Conservation (phyloP, 2,888 invertebrate species). For the Chrysotoxum bicinctum region DNA sequence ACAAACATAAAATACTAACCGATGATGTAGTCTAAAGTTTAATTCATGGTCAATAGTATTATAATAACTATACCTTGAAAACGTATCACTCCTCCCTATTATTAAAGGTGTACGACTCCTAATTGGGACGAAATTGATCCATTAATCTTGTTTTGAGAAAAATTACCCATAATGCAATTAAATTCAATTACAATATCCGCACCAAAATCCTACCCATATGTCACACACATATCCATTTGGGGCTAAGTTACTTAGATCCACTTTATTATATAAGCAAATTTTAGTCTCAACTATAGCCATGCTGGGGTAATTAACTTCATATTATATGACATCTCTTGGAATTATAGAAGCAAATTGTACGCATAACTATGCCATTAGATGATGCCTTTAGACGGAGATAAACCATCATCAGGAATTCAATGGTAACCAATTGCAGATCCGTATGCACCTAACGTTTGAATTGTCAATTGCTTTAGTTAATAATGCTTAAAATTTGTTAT, state of each 20-base stretch:
- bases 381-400: conserved; percentile 28
- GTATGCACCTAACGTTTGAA: background rate
- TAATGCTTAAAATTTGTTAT: conserved; percentile 15
- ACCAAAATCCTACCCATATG: conserved; percentile 2
- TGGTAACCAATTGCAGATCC: background rate
- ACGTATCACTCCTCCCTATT: background rate
- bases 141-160: conserved; percentile 31
- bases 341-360: conserved; percentile 37
- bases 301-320: conserved; percentile 43
- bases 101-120: conserved; percentile 18
- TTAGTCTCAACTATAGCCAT: conserved; percentile 12
- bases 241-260: conserved; percentile 11
- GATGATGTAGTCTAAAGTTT: background rate
- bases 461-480: conserved; percentile 36
- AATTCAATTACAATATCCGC: conserved; percentile 26
- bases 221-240: conserved; percentile 1
- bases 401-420: conserved; percentile 28
- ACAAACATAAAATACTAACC: background rate
- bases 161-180: conserved; percentile 23
- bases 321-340: conserved; percentile 15
- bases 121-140: conserved; percentile 15
- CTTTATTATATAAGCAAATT: conserved; percentile 32
- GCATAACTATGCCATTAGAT: conserved; percentile 22
- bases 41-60: background rate
- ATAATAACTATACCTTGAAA: background rate